Evolutionary conservation across 2,888 invertebrate species (phyloP).

Genomic region (Timandra comae): DNA sequence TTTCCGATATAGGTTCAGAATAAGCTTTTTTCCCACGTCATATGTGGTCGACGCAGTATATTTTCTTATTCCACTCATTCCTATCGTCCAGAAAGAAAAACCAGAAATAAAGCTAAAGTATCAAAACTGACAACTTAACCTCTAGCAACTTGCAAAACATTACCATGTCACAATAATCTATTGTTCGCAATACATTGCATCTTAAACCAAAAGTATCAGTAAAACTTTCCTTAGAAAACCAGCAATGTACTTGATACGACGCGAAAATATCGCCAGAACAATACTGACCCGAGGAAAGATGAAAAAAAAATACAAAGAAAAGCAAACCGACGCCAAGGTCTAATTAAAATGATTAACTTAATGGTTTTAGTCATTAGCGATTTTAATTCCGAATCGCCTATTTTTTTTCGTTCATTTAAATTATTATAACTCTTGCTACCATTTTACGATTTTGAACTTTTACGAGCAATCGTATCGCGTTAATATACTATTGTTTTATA

Average conservation of each 20-base stretch:
- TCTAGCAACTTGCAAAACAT: no score
- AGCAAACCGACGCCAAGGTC: slow-evolving; percentile 60
- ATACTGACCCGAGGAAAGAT: slow-evolving; percentile 18
- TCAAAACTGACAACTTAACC: no score
- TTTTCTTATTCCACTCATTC: no score
- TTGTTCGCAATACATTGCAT: no score
- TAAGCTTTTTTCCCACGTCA: no score
- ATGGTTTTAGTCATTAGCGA: slow-evolving; percentile 76
- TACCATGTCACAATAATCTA: no score
- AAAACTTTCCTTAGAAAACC: no score
- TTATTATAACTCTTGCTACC: slow-evolving; percentile 49
- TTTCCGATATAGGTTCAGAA: no score
- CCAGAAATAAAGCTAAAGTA: no score
- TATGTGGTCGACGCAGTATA: no score
- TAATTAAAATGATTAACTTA: slow-evolving; percentile 78
- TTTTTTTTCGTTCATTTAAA: slow-evolving; percentile 47
- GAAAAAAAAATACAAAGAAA: slow-evolving; percentile 41
- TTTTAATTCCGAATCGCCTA: slow-evolving; percentile 69
- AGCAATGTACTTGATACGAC: slow-evolving; percentile 4
- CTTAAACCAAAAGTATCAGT: no score
- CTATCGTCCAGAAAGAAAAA: no score
- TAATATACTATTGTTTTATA: slow-evolving; percentile 36
- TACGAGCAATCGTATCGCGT: slow-evolving; percentile 42
- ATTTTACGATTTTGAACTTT: slow-evolving; percentile 47
- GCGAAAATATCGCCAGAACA: slow-evolving; percentile 6